A percentile compares a stretch with the other conserved stretches of the same genome.
These are phyloP conservation scores for Lasioglossum baleicum DNA, from an alignment of 1,140 invertebrate species.

Conservation along the genomic window DNA sequence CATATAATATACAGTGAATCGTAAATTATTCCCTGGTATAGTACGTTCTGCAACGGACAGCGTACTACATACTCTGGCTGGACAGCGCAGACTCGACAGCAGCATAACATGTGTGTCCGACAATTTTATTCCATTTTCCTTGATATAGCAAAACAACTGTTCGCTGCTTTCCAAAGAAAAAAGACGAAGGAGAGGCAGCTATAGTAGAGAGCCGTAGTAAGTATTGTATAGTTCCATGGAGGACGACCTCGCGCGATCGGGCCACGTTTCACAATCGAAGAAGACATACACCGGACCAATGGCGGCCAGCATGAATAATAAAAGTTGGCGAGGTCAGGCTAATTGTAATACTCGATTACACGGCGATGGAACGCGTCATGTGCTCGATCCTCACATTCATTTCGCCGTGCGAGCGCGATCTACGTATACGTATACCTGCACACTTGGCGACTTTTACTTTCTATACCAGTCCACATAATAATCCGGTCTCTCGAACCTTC, in stretches of 20 bases:
- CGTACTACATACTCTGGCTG: too few species aligned
- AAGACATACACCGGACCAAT: background rate
- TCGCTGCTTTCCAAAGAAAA: too few species aligned
- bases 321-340: slow-evolving; percentile 70
- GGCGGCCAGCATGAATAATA: slow-evolving; percentile 62
- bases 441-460: slow-evolving; percentile 43
- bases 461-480: slow-evolving; percentile 41
- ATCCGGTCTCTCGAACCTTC: slow-evolving; percentile 44
- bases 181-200: too few species aligned
- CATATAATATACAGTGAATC: too few species aligned
- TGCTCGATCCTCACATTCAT: slow-evolving; percentile 62
- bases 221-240: too few species aligned
- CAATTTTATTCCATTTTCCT: too few species aligned
- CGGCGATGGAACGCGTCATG: slow-evolving; percentile 38
- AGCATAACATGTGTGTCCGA: too few species aligned
- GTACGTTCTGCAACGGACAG: too few species aligned
- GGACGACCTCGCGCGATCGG: background rate
- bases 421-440: background rate
- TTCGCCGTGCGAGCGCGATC: slow-evolving; percentile 34
- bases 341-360: slow-evolving; percentile 65
- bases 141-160: too few species aligned
- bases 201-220: too few species aligned
- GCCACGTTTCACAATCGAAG: slow-evolving; percentile 17
- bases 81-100: too few species aligned
- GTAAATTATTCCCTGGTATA: too few species aligned